A percentile compares a stretch with the other conserved stretches of the same genome.
Conservation (phyloP, 2,113 vertebrate species). For the Urocolius indicus region DNA sequence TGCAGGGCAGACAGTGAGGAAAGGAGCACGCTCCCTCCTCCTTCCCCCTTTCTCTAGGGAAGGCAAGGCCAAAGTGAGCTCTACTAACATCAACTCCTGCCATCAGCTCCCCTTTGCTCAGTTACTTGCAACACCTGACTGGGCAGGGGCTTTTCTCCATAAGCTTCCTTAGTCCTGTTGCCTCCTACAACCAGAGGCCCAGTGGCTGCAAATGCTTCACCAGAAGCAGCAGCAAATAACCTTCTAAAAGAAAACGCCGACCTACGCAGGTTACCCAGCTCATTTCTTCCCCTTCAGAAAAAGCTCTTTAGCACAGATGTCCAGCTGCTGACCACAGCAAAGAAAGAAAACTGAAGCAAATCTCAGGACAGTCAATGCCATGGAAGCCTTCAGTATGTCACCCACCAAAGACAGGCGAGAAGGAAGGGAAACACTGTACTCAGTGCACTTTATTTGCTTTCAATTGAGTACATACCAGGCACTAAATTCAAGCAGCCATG, state of each 20-base stretch:
- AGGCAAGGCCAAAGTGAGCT: not conserved
- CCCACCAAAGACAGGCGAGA: fast-evolving
- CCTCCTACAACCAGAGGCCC: not conserved
- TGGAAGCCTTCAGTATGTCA: not conserved
- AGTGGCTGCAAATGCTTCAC: not conserved
- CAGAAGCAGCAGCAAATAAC: not conserved
- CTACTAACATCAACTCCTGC: not conserved
- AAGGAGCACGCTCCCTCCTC: not conserved
- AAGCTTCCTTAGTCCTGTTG: not conserved
- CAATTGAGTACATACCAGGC: not conserved
- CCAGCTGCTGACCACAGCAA: not conserved
- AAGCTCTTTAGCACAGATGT: not conserved
- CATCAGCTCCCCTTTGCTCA: not conserved
- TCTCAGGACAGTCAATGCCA: not conserved
- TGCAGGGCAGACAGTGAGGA: fast-evolving
- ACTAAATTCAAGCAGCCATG: slow-evolving; percentile 19
- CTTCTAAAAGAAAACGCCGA: not conserved
- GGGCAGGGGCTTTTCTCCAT: not conserved
- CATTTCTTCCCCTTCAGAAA: not conserved
- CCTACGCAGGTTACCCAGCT: not conserved
- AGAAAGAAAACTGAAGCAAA: not conserved
- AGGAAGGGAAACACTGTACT: not conserved
- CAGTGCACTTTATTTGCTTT: not conserved
- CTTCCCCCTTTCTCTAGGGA: not conserved
- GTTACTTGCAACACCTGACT: not conserved